Conservation (phyloP, 2,797 vertebrate genomes). For the Paramormyrops hopkinsi region DNA sequence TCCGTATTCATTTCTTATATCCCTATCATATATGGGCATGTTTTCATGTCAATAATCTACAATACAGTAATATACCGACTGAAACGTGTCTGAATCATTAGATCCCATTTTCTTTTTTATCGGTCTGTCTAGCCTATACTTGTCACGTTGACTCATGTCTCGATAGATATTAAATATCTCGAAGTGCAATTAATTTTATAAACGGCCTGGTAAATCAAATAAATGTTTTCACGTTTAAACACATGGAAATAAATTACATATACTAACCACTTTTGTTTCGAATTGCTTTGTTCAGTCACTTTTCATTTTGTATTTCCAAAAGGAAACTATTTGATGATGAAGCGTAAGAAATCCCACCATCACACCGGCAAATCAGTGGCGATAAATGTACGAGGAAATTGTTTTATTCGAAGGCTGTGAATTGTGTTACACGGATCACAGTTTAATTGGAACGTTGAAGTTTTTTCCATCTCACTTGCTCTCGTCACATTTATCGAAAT, state of each 20-base stretch:
- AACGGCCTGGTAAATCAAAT: background rate
- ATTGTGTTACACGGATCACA: background rate
- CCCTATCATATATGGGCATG: background rate
- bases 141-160: background rate
- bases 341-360: background rate
- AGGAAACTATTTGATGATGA: background rate
- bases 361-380: background rate
- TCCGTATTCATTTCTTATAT: background rate
- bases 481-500: background rate
- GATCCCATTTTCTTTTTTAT: background rate
- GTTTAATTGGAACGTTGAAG: background rate
- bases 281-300: background rate
- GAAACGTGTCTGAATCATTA: background rate
- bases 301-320: background rate
- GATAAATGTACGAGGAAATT: background rate
- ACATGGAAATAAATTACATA: background rate
- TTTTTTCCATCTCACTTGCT: background rate
- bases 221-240: background rate
- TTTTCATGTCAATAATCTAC: background rate
- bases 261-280: background rate
- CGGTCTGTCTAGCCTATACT: background rate
- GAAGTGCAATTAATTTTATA: background rate
- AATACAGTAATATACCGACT: background rate
- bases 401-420: background rate
- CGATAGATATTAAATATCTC: background rate